phyloP scores from a whole-genome alignment of 2,113 vertebrate species.

The Phalacrocorax pelagicus region DNA sequence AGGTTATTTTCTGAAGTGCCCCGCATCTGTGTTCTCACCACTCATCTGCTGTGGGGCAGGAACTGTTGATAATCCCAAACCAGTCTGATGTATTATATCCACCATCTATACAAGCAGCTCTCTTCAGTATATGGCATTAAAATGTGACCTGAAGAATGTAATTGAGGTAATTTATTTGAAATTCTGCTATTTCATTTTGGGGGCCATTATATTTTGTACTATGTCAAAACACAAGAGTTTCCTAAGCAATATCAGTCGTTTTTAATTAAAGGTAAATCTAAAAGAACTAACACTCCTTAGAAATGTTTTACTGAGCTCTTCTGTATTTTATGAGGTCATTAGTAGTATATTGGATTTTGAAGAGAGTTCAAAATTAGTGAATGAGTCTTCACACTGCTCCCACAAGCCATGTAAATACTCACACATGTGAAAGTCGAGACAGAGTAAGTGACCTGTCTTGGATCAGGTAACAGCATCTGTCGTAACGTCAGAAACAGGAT shows the following conservation, averaged over 20 bases:
- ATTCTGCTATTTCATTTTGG: background rate
- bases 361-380: slow-evolving; percentile 4
- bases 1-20: background rate
- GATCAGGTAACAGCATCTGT: slow-evolving; percentile 37
- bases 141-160: background rate
- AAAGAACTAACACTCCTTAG: background rate
- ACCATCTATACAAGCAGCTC: background rate
- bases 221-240: background rate
- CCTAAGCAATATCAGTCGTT: background rate
- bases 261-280: background rate
- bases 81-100: background rate
- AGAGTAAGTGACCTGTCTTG: background rate
- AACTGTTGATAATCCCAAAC: background rate
- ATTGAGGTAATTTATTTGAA: background rate
- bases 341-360: background rate
- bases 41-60: background rate
- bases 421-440: background rate
- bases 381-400: background rate
- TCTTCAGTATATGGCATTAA: background rate
- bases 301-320: background rate
- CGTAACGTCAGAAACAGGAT: background rate
- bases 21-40: background rate
- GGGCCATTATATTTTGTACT: background rate
- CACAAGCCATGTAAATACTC: background rate
- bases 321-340: background rate